Conservation (phyloP, 2,113 vertebrate species). For the Datnioides undecimradiatus region DNA sequence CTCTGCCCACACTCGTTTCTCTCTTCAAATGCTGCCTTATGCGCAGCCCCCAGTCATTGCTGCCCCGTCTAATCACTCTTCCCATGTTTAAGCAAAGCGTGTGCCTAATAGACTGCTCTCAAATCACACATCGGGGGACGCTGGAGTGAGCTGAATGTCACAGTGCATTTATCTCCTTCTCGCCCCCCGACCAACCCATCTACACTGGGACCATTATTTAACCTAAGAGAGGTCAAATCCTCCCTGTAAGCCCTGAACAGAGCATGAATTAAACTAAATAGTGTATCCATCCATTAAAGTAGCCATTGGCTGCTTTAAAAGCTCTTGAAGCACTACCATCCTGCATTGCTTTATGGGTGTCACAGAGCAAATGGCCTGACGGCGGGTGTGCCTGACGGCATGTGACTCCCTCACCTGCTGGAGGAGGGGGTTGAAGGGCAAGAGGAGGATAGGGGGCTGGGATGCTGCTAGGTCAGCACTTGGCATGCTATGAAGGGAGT, state of each 20-base stretch:
- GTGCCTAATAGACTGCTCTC: conserved; percentile 77
- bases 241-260: conserved; percentile 64
- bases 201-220: conserved; percentile 76
- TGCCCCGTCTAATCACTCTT: conserved; percentile 78
- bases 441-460: conserved; percentile 48
- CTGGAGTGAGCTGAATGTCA: conserved; percentile 77
- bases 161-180: conserved; percentile 77
- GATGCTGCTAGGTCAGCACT: conserved; percentile 78
- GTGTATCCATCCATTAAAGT: conserved; percentile 69
- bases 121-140: conserved; percentile 77
- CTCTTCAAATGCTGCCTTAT: conserved; percentile 55
- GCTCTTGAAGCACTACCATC: conserved; percentile 45
- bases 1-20: conserved; percentile 34
- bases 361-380: conserved; percentile 62
- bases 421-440: conserved; percentile 72
- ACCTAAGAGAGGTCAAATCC: conserved; percentile 80
- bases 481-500: conserved; percentile 69
- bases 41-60: conserved; percentile 62
- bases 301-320: conserved; percentile 63
- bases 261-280: conserved; percentile 73
- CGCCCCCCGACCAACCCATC: conserved; percentile 67
- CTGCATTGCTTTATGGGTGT: conserved; percentile 65
- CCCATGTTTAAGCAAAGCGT: conserved; percentile 78
- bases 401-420: conserved; percentile 67
- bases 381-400: conserved; percentile 42